Percentiles rank a stretch among this genome's conserved stretches.
phyloP scores from a whole-genome alignment of 2,113 vertebrate species.

The Charadrius vociferus region DNA sequence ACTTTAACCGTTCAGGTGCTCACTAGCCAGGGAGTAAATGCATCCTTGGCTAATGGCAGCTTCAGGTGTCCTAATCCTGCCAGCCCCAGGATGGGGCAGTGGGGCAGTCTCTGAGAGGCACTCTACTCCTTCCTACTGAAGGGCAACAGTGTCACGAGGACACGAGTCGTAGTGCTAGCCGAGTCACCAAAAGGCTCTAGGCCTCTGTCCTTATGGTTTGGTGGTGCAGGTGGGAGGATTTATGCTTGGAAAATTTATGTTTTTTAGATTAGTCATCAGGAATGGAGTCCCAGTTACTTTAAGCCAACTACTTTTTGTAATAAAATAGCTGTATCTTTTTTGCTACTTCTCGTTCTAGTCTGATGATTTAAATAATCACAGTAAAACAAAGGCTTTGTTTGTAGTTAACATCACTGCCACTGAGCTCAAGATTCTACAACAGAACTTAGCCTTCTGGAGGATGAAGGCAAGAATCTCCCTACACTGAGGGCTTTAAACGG shows the following conservation, averaged over 20 bases:
- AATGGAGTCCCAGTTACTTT: not conserved
- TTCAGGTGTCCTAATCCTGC: not conserved
- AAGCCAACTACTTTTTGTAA: not conserved
- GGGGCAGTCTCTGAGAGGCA: fast-evolving
- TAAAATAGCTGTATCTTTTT: not conserved
- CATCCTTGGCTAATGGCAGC: not conserved
- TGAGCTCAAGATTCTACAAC: not conserved
- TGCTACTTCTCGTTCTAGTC: not conserved
- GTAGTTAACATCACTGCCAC: not conserved
- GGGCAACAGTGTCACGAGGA: not conserved
- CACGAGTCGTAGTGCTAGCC: not conserved
- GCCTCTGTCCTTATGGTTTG: not conserved
- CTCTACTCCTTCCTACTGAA: not conserved
- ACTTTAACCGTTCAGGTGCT: not conserved
- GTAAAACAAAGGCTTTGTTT: not conserved
- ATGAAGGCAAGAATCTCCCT: not conserved
- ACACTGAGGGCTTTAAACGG: fast-evolving
- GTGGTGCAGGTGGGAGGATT: not conserved
- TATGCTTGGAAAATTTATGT: not conserved
- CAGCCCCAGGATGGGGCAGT: not conserved
- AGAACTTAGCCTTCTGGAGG: not conserved
- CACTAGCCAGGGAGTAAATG: not conserved
- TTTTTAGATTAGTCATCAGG: not conserved
- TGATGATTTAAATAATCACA: not conserved
- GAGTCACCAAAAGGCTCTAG: not conserved